Evolutionary conservation across 2,797 vertebrate genomes (phyloP).

Genomic region (Anabacerthia variegaticeps): DNA sequence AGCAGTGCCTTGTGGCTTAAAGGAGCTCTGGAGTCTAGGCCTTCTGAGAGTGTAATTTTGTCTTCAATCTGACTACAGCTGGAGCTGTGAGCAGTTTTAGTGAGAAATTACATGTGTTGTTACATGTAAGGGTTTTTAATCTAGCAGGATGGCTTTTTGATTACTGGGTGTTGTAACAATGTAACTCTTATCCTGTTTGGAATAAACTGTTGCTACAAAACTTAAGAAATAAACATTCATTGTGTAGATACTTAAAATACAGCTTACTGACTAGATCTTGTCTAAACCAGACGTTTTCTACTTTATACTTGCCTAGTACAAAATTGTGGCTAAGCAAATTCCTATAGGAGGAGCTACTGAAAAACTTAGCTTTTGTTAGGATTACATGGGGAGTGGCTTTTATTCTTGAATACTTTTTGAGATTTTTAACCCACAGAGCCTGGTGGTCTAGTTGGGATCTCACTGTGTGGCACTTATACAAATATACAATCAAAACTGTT

Average conservation of each 20-base stretch:
- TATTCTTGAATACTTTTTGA: neutral
- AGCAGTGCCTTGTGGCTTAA: neutral
- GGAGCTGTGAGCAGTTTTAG: neutral
- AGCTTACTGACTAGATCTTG: neutral
- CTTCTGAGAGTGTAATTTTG: accelerated
- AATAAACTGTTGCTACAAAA: neutral
- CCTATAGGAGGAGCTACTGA: neutral
- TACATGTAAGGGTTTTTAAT: neutral
- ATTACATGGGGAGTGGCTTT: neutral
- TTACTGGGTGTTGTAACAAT: neutral
- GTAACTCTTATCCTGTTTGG: neutral
- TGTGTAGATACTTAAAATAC: neutral
- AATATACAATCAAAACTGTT: neutral
- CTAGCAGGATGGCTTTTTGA: neutral
- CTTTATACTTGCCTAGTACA: neutral
- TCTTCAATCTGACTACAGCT: neutral
- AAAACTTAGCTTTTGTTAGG: neutral
- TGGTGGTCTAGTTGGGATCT: neutral
- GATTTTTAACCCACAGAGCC: neutral
- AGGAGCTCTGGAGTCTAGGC: neutral
- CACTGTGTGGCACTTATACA: neutral
- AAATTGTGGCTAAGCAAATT: neutral
- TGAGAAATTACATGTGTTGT: neutral
- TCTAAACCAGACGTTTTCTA: neutral
- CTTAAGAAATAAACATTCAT: neutral